Evolutionary conservation across 2,888 invertebrate species (phyloP).

Genomic region (Lasioglossum vierecki): DNA sequence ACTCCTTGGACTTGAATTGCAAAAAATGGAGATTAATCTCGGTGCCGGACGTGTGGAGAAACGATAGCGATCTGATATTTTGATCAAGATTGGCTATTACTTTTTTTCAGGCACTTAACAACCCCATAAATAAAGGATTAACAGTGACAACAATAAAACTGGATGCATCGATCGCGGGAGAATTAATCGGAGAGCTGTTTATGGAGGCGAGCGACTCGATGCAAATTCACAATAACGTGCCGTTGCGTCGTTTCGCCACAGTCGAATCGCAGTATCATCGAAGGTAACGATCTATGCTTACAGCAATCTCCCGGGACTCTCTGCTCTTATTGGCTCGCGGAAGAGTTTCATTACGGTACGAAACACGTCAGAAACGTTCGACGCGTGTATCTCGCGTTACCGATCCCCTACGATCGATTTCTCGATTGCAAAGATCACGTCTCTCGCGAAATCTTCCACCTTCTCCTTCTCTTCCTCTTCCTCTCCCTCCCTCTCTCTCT

Average conservation of each 20-base stretch:
- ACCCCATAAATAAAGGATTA: conserved; percentile 3
- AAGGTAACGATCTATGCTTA: conserved; percentile 54
- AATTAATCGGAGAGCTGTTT: conserved; percentile 33
- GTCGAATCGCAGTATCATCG: conserved; percentile 60
- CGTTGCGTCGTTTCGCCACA: conserved; percentile 39
- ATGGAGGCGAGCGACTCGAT: conserved; percentile 20
- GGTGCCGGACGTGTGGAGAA: neutral
- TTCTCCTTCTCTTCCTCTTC: neutral
- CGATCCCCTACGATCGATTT: conserved; percentile 62
- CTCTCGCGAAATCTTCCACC: conserved; percentile 49
- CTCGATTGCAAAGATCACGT: conserved; percentile 64
- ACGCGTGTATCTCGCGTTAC: conserved; percentile 58
- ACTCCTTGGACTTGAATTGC: neutral
- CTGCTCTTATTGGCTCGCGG: conserved; percentile 34
- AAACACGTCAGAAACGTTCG: conserved; percentile 60
- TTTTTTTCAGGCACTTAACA: neutral
- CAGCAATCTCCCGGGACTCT: conserved; percentile 34
- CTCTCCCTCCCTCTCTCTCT: neutral
- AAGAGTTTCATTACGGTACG: conserved; percentile 63
- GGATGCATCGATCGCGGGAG: conserved; percentile 18
- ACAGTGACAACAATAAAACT: conserved; percentile 12
- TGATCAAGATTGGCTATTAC: neutral
- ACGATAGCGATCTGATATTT: neutral
- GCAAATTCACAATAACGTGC: conserved; percentile 35
- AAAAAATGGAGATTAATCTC: neutral